phyloP scores from a whole-genome alignment of 2,797 vertebrate species.

The Poecilia picta region DNA sequence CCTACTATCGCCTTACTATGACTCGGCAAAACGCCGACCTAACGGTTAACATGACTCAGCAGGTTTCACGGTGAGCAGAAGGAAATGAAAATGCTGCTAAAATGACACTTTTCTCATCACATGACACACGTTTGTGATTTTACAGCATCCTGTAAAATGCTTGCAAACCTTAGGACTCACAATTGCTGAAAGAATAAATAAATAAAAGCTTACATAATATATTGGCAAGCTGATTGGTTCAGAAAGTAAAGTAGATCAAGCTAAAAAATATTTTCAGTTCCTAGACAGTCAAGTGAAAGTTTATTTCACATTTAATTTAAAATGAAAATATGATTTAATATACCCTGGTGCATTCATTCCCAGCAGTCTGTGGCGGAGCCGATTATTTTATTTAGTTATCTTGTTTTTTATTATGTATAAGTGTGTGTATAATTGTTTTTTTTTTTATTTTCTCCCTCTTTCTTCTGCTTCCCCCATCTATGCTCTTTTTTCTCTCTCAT shows the following conservation, averaged over 20 bases:
- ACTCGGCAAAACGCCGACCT: conserved; percentile 65
- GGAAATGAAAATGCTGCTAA: conserved; percentile 36
- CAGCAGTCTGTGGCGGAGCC: too few species aligned
- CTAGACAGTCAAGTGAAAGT: too few species aligned
- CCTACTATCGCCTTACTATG: conserved; percentile 53
- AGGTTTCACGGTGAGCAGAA: conserved; percentile 12
- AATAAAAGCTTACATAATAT: neutral
- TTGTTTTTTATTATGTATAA: too few species aligned
- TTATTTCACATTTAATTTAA: too few species aligned
- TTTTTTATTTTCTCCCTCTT: too few species aligned
- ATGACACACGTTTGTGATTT: neutral
- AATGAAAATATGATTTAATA: too few species aligned
- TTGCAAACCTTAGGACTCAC: neutral
- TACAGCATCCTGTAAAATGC: neutral
- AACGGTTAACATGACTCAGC: conserved; percentile 55
- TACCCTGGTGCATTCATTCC: too few species aligned
- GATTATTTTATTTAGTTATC: too few species aligned
- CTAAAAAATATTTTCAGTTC: neutral
- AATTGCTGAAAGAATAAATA: neutral
- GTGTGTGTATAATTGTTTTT: too few species aligned
- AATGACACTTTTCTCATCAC: conserved; percentile 26
- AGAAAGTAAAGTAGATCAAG: neutral
- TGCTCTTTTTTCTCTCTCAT: too few species aligned
- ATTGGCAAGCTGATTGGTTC: neutral
- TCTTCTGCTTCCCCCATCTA: too few species aligned